Evolutionary conservation across 1,140 invertebrate genomes (phyloP).

Genomic region (Hirudo medicinalis): DNA sequence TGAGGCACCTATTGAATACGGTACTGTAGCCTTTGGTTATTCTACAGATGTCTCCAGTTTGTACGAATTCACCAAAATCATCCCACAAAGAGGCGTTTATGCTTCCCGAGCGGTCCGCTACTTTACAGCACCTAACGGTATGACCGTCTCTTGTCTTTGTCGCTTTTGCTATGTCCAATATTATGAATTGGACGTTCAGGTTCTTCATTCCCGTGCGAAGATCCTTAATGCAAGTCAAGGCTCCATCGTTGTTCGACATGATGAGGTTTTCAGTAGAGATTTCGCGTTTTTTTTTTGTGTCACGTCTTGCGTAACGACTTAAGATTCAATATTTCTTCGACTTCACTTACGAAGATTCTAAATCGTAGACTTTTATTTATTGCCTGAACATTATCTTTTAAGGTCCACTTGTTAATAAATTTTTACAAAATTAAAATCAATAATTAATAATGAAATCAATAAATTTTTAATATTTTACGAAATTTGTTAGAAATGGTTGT

Average conservation of each 20-base stretch:
- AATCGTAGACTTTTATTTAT: no score
- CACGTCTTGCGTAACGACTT: no score
- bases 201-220: conserved; percentile 66
- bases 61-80: conserved; percentile 69
- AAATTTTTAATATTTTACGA: no score
- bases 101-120: conserved; percentile 76
- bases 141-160: conserved; percentile 86
- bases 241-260: background rate
- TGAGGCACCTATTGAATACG: conserved; percentile 75
- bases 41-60: conserved; percentile 77
- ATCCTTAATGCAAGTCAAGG: conserved; percentile 31
- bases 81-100: conserved; percentile 93
- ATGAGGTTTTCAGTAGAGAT: no score
- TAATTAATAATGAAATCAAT: no score
- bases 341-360: no score
- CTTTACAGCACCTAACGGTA: conserved; percentile 70
- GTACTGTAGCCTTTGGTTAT: conserved; percentile 59
- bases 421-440: no score
- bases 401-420: no score
- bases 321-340: no score
- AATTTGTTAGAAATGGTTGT: no score
- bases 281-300: no score
- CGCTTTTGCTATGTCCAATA: conserved; percentile 66
- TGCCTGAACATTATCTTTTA: no score
- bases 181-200: conserved; percentile 77